These are phyloP conservation scores for Clanis bilineata DNA, from an alignment of 2,888 invertebrate species.

Conservation along the genomic window DNA sequence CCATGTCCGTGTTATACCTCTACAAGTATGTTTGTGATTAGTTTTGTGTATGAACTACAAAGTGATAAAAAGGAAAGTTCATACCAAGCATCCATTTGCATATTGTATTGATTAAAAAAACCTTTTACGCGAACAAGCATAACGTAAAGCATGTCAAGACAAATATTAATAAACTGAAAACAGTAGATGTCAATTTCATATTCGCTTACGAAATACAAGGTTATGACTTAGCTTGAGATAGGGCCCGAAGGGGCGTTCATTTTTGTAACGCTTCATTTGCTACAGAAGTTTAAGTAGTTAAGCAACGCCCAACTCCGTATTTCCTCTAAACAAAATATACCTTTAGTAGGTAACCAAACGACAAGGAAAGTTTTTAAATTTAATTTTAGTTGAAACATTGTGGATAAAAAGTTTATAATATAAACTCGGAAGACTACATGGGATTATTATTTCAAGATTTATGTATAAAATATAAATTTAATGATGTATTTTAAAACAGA, in stretches of 20 bases:
- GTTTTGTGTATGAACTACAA: not conserved
- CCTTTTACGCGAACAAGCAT: not conserved
- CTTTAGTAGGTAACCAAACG: conserved; percentile 33
- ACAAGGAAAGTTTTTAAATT: conserved; percentile 11
- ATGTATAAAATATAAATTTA: no score
- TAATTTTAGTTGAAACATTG: conserved; percentile 3
- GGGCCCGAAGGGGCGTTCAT: conserved; percentile 52
- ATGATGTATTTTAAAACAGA: no score
- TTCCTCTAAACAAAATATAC: conserved; percentile 52
- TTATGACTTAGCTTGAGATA: conserved; percentile 36
- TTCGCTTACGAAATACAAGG: conserved; percentile 34
- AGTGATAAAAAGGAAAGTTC: not conserved
- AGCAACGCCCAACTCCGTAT: conserved; percentile 52
- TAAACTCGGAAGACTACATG: no score
- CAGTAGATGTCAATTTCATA: not conserved
- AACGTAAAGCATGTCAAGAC: not conserved
- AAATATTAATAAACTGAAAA: not conserved
- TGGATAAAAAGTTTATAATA: not conserved
- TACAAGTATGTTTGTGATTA: not conserved
- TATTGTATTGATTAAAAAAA: not conserved
- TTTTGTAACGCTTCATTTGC: conserved; percentile 73
- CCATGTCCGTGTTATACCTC: not conserved
- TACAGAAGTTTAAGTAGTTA: conserved; percentile 68
- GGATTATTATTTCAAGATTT: no score
- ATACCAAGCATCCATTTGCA: not conserved